Conservation (phyloP, 92 coral and sea anemone species). For the Galaxea fascicularis region DNA sequence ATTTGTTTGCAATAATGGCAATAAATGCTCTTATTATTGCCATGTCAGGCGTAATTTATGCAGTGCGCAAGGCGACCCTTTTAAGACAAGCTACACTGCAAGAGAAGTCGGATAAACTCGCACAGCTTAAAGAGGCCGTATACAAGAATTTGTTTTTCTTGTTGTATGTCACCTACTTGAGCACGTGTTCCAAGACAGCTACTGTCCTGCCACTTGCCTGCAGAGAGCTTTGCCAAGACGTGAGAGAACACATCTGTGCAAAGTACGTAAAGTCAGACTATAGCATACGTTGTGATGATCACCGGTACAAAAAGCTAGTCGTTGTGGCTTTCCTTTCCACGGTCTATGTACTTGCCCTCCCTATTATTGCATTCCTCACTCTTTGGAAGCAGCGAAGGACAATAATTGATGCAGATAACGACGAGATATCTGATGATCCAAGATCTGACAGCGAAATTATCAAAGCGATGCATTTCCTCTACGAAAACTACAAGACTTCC, state of each 20-base stretch:
- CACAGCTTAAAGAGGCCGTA: slow-evolving; percentile 34
- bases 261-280: neutral
- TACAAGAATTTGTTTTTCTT: slow-evolving; percentile 36
- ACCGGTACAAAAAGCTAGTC: neutral
- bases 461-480: slow-evolving; percentile 34
- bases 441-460: neutral
- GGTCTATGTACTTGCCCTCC: neutral
- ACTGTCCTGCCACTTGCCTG: slow-evolving; percentile 51
- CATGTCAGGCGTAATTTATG: slow-evolving; percentile 1
- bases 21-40: slow-evolving; percentile 8
- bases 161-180: slow-evolving; percentile 49
- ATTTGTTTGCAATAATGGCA: slow-evolving; percentile 8
- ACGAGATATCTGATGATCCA: neutral
- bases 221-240: slow-evolving; percentile 40
- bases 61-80: neutral
- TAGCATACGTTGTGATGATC: neutral
- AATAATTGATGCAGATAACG: neutral
- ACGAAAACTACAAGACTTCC: slow-evolving; percentile 42
- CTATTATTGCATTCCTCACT: neutral
- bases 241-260: neutral
- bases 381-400: neutral
- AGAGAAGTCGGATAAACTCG: neutral
- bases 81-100: too few relatives aligned
- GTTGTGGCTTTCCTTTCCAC: neutral
- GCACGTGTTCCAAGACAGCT: slow-evolving; percentile 39